These are phyloP conservation scores for Acanthaster planci DNA, from an alignment of 35 echinoderm and acorn worm genomes.

Conservation along the genomic window DNA sequence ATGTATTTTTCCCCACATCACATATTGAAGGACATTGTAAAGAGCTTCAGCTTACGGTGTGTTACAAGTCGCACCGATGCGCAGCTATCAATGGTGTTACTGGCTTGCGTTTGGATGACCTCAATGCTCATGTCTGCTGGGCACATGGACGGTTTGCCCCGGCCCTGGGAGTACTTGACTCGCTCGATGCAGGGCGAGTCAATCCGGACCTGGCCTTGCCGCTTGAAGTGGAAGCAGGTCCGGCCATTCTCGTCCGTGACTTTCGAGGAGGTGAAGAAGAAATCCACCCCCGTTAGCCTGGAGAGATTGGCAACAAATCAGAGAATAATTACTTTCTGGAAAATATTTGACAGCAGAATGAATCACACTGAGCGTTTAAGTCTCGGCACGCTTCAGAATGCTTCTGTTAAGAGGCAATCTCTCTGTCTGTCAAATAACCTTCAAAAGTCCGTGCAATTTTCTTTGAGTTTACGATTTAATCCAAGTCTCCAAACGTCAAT, in stretches of 20 bases:
- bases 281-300: not conserved
- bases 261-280: slow-evolving; percentile 7
- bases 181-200: not conserved
- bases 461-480: too few species aligned
- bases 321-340: too few species aligned
- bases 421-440: too few species aligned
- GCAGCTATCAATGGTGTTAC: not conserved
- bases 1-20: too few species aligned
- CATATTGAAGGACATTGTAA: too few species aligned
- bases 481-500: too few species aligned
- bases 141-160: slow-evolving; percentile 30
- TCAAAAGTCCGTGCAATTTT: too few species aligned
- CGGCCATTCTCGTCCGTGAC: not conserved
- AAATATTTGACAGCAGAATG: too few species aligned
- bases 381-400: too few species aligned
- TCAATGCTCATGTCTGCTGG: slow-evolving; percentile 15
- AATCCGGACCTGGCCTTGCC: slow-evolving; percentile 7
- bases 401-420: too few species aligned
- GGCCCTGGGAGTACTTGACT: not conserved
- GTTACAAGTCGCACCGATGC: not conserved
- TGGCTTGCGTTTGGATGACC: slow-evolving; percentile 16
- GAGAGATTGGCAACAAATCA: not conserved
- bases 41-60: not conserved
- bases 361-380: too few species aligned
- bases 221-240: slow-evolving; percentile 41